These are phyloP conservation scores for Ceratotherium simum DNA, from an alignment of 2,113 vertebrate genomes.

Conservation along the genomic window DNA sequence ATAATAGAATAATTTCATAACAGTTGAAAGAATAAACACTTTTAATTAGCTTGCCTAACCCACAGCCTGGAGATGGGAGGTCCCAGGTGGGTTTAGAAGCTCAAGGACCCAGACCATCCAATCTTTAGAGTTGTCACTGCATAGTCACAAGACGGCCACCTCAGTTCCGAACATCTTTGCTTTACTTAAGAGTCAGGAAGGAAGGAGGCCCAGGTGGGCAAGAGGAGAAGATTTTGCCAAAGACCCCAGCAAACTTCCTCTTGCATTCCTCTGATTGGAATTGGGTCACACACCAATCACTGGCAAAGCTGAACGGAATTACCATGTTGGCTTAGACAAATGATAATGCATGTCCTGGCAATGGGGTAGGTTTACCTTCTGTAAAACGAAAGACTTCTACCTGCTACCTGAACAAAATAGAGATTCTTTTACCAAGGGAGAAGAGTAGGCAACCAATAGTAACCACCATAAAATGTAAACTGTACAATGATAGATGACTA, in stretches of 20 bases:
- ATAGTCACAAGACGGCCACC: neutral
- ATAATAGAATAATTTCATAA: neutral
- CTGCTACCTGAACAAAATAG: neutral
- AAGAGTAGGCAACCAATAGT: neutral
- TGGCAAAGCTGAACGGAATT: neutral
- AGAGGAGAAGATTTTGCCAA: neutral
- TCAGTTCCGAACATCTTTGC: neutral
- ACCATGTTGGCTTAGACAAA: neutral
- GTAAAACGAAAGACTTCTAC: neutral
- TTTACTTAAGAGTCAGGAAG: neutral
- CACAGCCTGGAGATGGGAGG: neutral
- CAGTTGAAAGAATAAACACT: conserved; percentile 16
- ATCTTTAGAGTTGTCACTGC: neutral
- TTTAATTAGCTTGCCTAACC: neutral
- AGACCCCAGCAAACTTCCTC: neutral
- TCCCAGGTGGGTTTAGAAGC: conserved; percentile 1
- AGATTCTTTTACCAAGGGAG: neutral
- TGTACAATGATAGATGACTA: neutral
- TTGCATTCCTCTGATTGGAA: neutral
- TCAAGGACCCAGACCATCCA: neutral
- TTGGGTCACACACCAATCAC: neutral
- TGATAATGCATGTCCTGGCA: neutral
- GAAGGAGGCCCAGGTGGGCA: neutral
- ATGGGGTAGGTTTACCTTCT: neutral
- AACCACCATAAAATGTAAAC: neutral